Conservation (phyloP, 2,797 vertebrate species). For the Lutjanus argentimaculatus region DNA sequence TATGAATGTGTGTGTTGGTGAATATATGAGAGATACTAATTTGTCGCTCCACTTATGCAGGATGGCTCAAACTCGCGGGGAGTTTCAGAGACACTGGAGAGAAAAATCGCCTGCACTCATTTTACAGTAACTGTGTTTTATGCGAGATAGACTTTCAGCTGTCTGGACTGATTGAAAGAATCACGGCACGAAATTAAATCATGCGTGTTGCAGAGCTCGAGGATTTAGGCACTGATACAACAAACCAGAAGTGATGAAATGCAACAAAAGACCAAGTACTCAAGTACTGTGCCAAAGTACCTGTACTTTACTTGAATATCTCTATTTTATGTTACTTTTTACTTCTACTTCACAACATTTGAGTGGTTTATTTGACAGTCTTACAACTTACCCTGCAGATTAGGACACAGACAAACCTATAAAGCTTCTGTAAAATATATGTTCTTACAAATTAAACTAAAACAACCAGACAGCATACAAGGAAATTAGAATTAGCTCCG, state of each 20-base stretch:
- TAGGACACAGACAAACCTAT: neutral
- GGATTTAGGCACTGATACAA: neutral
- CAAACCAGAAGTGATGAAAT: neutral
- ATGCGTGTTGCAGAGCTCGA: neutral
- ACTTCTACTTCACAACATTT: neutral
- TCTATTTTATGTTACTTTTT: neutral
- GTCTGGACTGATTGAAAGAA: neutral
- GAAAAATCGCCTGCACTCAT: neutral
- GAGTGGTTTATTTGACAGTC: neutral
- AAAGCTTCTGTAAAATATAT: no score
- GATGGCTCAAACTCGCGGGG: neutral
- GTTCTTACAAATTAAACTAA: no score
- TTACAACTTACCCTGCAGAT: neutral
- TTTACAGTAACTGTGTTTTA: neutral
- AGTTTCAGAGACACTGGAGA: slow-evolving; percentile 18
- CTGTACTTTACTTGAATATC: neutral
- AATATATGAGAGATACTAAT: neutral
- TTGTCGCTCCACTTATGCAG: neutral
- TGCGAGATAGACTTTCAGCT: neutral
- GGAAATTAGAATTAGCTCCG: neutral
- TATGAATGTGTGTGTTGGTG: neutral
- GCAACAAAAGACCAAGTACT: neutral
- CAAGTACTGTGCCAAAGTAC: neutral
- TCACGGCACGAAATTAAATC: neutral
- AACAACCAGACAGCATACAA: no score